Conservation (phyloP, 2,113 vertebrate species). For the Chaetops frenatus region DNA sequence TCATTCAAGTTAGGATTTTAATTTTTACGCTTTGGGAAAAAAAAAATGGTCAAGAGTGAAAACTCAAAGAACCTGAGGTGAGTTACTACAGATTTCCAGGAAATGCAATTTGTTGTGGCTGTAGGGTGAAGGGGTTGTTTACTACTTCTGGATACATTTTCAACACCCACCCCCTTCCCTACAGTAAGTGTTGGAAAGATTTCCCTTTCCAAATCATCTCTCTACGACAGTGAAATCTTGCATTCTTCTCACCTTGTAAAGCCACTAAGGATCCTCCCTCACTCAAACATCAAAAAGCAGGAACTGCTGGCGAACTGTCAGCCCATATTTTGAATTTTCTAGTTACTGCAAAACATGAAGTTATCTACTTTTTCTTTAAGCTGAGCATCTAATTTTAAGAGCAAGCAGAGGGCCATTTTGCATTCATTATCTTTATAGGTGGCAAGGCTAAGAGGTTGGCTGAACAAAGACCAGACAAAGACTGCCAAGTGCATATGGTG, state of each 20-base stretch:
- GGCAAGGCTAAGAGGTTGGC: constrained; percentile 72
- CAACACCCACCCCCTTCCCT: background rate
- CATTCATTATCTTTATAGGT: constrained; percentile 73
- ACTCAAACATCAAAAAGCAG: background rate
- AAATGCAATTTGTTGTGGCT: background rate
- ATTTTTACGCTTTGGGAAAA: background rate
- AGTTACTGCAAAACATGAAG: background rate
- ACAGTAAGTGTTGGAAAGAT: background rate
- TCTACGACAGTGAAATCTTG: background rate
- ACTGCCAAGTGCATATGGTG: constrained; percentile 75
- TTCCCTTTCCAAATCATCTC: background rate
- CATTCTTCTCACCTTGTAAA: background rate
- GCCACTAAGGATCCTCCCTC: background rate
- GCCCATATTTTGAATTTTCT: constrained; percentile 27
- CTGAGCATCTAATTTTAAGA: constrained; percentile 59
- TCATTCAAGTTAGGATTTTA: background rate
- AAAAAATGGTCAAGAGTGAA: background rate
- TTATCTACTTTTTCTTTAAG: constrained; percentile 55
- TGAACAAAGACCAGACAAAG: constrained; percentile 74
- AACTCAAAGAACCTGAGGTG: background rate
- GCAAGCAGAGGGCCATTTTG: constrained; percentile 54
- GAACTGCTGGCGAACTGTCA: background rate
- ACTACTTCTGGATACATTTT: background rate
- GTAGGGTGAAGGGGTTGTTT: background rate
- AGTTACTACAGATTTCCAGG: background rate